phyloP scores from a whole-genome alignment of 64 coral and sea anemone species.

The Acropora tenuis region DNA sequence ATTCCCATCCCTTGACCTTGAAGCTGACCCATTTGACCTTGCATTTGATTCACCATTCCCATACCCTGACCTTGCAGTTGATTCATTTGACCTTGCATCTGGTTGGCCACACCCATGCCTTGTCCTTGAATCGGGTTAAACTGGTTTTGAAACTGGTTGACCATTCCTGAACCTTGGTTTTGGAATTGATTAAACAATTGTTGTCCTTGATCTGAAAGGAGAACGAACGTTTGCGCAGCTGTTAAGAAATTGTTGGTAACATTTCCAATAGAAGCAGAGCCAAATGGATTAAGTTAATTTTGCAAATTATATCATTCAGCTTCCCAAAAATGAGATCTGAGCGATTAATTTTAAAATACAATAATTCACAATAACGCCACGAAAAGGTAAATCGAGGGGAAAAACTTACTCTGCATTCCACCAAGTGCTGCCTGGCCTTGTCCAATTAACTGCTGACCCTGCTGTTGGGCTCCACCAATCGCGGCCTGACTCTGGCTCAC shows the following conservation, averaged over 20 bases:
- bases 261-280: not conserved
- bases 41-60: constrained; percentile 73
- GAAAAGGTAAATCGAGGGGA: not conserved
- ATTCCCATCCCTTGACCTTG: constrained; percentile 85
- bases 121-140: constrained; percentile 47
- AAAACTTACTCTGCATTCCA: constrained; percentile 46
- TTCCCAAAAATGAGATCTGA: not conserved
- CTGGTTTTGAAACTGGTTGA: constrained; percentile 34
- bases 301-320: too few relatives aligned
- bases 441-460: constrained; percentile 60
- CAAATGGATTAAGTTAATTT: too few relatives aligned
- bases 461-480: constrained; percentile 45
- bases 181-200: constrained; percentile 60
- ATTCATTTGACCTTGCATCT: constrained; percentile 45
- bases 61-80: constrained; percentile 79
- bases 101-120: constrained; percentile 52
- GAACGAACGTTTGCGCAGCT: not conserved
- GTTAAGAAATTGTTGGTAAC: not conserved
- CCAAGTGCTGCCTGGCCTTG: constrained; percentile 76
- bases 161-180: constrained; percentile 59
- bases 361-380: not conserved
- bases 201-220: constrained; percentile 55
- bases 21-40: constrained; percentile 77
- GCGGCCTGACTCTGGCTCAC: constrained; percentile 52
- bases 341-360: not conserved